Percentiles rank a stretch among this genome's conserved stretches.
Conservation (phyloP, 2,888 invertebrate genomes). For the Sepiola atlantica region DNA sequence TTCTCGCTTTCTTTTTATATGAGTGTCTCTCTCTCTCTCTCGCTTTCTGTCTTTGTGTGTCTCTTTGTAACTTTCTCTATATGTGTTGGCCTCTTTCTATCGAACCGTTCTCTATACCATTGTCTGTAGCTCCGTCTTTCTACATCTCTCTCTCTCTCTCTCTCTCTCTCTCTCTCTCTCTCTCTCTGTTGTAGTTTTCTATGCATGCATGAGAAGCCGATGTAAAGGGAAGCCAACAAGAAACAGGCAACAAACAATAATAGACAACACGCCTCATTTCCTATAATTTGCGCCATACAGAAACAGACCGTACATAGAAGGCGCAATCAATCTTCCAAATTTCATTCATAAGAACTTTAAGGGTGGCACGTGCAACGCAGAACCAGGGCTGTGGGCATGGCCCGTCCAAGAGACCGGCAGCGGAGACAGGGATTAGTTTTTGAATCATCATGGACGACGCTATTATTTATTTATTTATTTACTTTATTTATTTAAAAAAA, state of each 20-base stretch:
- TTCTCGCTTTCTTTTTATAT: too few relatives aligned
- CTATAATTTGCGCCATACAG: conserved; percentile 34
- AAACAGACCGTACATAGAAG: background rate
- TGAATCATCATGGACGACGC: background rate
- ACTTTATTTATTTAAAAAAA: too few relatives aligned
- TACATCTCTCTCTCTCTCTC: too few relatives aligned
- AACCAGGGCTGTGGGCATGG: background rate
- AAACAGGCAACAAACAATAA: background rate
- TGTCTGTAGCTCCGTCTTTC: too few relatives aligned
- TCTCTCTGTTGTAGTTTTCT: background rate
- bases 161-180: too few relatives aligned
- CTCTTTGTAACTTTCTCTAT: too few relatives aligned
- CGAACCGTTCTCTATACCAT: too few relatives aligned
- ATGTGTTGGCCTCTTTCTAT: too few relatives aligned
- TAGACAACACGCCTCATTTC: conserved; percentile 42
- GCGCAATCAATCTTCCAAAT: conserved; percentile 41
- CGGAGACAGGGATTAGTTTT: background rate
- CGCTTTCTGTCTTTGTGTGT: too few relatives aligned
- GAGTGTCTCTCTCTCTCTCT: too few relatives aligned
- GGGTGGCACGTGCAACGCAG: background rate
- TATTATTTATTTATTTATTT: background rate
- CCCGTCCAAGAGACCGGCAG: background rate
- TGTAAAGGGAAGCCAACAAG: background rate
- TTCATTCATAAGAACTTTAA: conserved; percentile 39
- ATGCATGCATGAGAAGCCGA: background rate